phyloP scores from a whole-genome alignment of 2,888 invertebrate species.

The Subacronicta megacephala region DNA sequence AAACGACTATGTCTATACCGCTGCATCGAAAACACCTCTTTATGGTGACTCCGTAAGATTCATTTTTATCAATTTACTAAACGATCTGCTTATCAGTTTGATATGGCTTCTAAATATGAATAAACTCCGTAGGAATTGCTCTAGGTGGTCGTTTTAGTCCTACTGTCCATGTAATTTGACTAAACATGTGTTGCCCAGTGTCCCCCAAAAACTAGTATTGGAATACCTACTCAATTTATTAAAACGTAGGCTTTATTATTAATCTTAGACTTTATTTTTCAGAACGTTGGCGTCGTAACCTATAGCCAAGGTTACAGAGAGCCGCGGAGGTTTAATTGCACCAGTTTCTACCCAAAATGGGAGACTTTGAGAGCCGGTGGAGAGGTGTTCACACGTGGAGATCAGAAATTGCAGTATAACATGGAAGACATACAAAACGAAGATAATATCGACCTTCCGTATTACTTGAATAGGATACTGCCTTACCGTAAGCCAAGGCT shows the following conservation, averaged over 20 bases:
- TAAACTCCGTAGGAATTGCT: too few relatives aligned
- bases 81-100: too few relatives aligned
- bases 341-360: conserved; percentile 76
- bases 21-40: conserved; percentile 71
- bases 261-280: too few relatives aligned
- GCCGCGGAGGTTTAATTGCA: conserved; percentile 62
- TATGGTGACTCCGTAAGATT: conserved; percentile 67
- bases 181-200: too few relatives aligned
- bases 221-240: too few relatives aligned
- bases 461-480: conserved; percentile 57
- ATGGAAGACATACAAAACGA: conserved; percentile 69
- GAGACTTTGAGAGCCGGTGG: conserved; percentile 70
- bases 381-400: conserved; percentile 65
- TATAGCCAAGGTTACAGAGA: conserved; percentile 66
- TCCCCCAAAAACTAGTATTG: neutral
- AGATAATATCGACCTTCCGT: conserved; percentile 64
- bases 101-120: too few relatives aligned
- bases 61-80: neutral
- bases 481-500: conserved; percentile 28
- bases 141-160: too few relatives aligned
- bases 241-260: too few relatives aligned
- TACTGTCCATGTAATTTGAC: too few relatives aligned
- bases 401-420: conserved; percentile 65
- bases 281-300: conserved; percentile 65
- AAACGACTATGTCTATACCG: conserved; percentile 65